Base-by-base conservation (phyloP, 2,888 invertebrate genomes). In the Harmothoe impar region DNA sequence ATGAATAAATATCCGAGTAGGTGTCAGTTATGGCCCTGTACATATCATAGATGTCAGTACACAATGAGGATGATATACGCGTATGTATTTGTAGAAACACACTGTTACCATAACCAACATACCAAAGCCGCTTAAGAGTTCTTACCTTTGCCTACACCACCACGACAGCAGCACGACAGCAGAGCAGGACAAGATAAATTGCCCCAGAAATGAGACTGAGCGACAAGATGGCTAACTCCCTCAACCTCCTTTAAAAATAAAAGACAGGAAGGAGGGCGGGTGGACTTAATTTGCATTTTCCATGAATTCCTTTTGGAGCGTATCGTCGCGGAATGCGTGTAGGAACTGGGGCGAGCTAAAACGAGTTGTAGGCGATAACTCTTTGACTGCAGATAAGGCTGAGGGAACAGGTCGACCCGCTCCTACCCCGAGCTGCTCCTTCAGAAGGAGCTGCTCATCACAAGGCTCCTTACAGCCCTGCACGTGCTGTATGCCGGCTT, bases 211-310 rank as follows among this genome's bases (percentile, higher is more conserved):
- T 29, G 31, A 72, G 29, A 5, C 72, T 43, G n/a, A 29, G 29
- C 1, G 72, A 29, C 72, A 72, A 72, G 72, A 29, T 72, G 72
- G 72, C 72, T 15, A 25, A n/a, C 72, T 12, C 54, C 10, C 7
- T 3, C 62, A n/a, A n/a, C 15, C 62, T 62, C 62, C 62, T 62
- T n/a, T n/a, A 20, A n/a, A n/a, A 20, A 62, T n/a, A 62, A 62
- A 62, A n/a, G 62, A 62, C 29, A 72, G n/a, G 15, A 72, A 62
- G 15, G n/a, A 62, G 62, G n/a, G n/a, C 5, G 62, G 1, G 23
- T 62, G 62, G 72, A 72, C 29, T 72, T 72, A 72, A 72, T 72
- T 72, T 72, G 72, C 72, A 72, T 72, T 72, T 72, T 72, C 72
- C 72, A 72, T 72, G 72, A 72, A 72, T 72, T 72, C 72, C 68